Evolutionary conservation across 1,140 invertebrate species (phyloP), one percentile per base, ranked within the genome.

Genomic region (Brachionus asplanchnoidis): DNA sequence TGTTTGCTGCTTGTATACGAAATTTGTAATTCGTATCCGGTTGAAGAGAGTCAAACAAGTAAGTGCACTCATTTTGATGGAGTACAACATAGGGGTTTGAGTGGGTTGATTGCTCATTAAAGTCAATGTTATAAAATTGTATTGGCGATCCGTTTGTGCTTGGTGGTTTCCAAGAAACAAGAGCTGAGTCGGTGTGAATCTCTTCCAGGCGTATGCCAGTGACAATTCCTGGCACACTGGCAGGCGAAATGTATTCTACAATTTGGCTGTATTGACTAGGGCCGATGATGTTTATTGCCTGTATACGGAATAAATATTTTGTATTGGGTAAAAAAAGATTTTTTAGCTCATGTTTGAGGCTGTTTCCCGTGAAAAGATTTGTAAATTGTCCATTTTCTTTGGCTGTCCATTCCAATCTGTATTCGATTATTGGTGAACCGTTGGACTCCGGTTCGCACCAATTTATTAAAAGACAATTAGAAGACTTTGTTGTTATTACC

Each of bases 391-490:
- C 8, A 5, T 66, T 32, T 42, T 84, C 44, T 70, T 78, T 84
- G 36, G 28, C 44, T 79, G 32, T 79, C 92, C 94, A 92, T 88
- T 95, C 94, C 84, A 96, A 90, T 36, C 92, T 90, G 87, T 95
- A 96, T 85, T 95, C 93, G 32, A 92, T 91, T 26, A 96, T 92
- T 8, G 92, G 91, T 9, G 94, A 93, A 20, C 95, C 95, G 90
- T 95, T 95, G 87, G 91, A 92, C 36, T 91, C 87, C 0, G 95
- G 94, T 84, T 93, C 92, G 68, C 91, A 91, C 95, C 95, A 96
- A 60, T 92, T 90, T 44, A 95, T 89, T n/a, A 91, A 89, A 9
- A 93, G 91, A 86, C 92, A 90, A 84, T 92, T 92, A 6, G 94
- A 90, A 42, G 93, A 93, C 86, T 93, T 92, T 85, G 90, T 91